Percentiles rank a stretch among this genome's conserved stretches.
phyloP scores from a whole-genome alignment of 1,140 invertebrate genomes.

The Lamellibrachia luymesi region DNA sequence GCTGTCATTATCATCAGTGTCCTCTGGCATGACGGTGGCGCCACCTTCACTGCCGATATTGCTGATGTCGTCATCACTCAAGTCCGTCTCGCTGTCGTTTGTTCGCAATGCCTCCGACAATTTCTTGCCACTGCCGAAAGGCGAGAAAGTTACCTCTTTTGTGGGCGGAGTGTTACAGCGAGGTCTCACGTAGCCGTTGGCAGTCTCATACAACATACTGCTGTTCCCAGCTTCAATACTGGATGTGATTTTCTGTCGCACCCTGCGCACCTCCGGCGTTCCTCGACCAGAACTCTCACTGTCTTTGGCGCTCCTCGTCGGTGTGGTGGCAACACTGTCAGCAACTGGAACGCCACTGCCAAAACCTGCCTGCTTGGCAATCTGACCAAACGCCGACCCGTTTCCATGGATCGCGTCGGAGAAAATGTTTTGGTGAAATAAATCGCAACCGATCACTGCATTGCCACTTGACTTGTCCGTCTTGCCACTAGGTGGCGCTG shows the following conservation, averaged over 20 bases:
- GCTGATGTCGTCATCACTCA: neutral
- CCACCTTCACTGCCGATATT: neutral
- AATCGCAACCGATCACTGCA: neutral
- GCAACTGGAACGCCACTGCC: neutral
- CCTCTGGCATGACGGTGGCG: neutral
- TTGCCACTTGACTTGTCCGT: neutral
- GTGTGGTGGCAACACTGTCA: neutral
- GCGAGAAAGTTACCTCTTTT: neutral
- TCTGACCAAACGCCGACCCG: neutral
- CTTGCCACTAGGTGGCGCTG: neutral
- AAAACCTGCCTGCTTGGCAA: neutral
- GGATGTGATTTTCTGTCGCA: neutral
- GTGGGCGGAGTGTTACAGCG: neutral
- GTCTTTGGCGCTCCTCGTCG: neutral
- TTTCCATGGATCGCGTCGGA: neutral
- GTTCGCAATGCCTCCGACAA: neutral
- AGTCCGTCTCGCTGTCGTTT: neutral
- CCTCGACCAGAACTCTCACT: neutral
- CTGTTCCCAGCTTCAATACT: neutral
- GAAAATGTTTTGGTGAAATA: neutral
- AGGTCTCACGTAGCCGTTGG: neutral
- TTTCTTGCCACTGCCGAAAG: neutral
- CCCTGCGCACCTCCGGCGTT: neutral
- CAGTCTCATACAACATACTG: neutral
- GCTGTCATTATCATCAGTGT: neutral